These are phyloP conservation scores for Scaptomyza polygonia DNA, from an alignment of 2,888 invertebrate genomes.

Conservation along the genomic window DNA sequence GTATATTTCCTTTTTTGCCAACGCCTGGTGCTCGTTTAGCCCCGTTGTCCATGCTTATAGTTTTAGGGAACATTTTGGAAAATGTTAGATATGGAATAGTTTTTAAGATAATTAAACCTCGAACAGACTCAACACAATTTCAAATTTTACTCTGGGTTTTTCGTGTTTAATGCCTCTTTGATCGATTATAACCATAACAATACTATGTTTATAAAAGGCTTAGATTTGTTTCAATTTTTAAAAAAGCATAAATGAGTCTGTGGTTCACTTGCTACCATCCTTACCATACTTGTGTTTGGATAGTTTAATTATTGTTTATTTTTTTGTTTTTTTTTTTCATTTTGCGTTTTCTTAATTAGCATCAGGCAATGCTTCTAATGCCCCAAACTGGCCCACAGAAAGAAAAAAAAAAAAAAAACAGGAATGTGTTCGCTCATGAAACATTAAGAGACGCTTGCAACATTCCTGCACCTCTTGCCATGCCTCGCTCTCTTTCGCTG, in stretches of 20 bases:
- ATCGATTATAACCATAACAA: neutral
- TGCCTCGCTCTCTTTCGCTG: conserved; percentile 9
- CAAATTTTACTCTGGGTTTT: too few species aligned
- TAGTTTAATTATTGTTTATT: conserved; percentile 3
- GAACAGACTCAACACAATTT: neutral
- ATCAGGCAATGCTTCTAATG: conserved; percentile 63
- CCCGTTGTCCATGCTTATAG: conserved; percentile 8
- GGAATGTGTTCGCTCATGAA: conserved; percentile 46
- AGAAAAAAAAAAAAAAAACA: conserved; percentile 68
- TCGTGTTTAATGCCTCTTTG: too few species aligned
- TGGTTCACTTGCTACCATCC: neutral
- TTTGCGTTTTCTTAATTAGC: conserved; percentile 59
- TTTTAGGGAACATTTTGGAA: conserved; percentile 14
- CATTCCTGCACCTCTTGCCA: conserved; percentile 49
- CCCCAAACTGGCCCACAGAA: conserved; percentile 52
- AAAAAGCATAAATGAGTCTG: conserved; percentile 8
- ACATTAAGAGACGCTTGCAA: conserved; percentile 68
- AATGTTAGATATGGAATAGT: conserved; percentile 9
- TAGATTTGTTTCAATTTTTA: neutral
- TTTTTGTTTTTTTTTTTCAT: conserved; percentile 4
- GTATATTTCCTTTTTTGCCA: neutral
- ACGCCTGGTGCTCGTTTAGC: conserved; percentile 8
- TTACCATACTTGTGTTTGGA: conserved; percentile 9
- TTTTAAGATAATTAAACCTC: neutral
- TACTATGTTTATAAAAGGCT: neutral